Base-by-base conservation (phyloP, 1,140 invertebrate species). In the Coboldia fuscipes region DNA sequence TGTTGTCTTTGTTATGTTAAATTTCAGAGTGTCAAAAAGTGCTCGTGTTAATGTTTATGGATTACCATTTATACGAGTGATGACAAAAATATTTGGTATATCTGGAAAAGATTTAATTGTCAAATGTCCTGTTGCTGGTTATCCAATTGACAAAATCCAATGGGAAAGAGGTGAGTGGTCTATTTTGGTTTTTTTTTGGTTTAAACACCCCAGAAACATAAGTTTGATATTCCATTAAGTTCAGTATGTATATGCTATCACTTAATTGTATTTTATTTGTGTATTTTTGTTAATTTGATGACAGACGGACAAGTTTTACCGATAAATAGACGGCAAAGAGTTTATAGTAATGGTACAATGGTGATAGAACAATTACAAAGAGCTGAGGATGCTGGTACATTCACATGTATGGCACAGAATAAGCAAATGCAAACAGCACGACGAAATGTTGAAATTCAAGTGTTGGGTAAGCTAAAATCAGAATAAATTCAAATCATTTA, bases 21-120 rank as follows among this genome's bases (percentile, higher is more conserved):
- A 30, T 37, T 21, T 9, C 3, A 64, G 62, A 45, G 70, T 79
- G 2, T 62, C 68, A 29, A 84, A 93, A 50, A 74, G 72, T 15
- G 81, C 80, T 2, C 65, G 79, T 47, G 74, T 94, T 37, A 92
- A 92, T 60, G 81, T 93, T 45, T 90, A 89, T 54, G 85, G 86
- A 8, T 61, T 78, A 30, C 86, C 86, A 9, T 85, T 74, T 49
- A 85, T 96, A 36, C 62, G 86, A 34, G 70, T 76, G 43, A 92
- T 93, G 85, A 73, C 75, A 10, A 88, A 86, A 61, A 72, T 90
- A 20, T 85, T 80, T 4, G 85, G 83, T 1, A 75, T 92, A 12
- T 83, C 86, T 19, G 85, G 84, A 31, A 74, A 72, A 46, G 73
- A 75, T 52, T 66, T 90, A 38, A 63, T 76, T 42, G 76, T 96